Evolutionary conservation across 2,888 invertebrate genomes (phyloP).

Genomic region (Eucriotettix oculatus): DNA sequence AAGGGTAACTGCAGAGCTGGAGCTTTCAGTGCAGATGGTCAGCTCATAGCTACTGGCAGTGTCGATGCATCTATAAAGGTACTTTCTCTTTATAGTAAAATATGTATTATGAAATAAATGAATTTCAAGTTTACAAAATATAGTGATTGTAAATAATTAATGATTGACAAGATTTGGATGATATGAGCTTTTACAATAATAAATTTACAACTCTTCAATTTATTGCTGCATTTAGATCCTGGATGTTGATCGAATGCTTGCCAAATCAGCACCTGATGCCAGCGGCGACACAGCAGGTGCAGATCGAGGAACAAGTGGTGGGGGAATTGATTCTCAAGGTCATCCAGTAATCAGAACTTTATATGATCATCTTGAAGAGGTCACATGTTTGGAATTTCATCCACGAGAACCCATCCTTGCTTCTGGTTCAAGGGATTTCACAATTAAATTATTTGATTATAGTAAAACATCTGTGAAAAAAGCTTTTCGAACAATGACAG

Average conservation of each 20-base stretch:
- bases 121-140: neutral
- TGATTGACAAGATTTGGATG: no score
- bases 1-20: conserved; percentile 92
- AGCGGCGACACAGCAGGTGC: conserved; percentile 29
- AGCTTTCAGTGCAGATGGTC: conserved; percentile 88
- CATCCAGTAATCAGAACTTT: conserved; percentile 96
- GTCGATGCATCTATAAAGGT: conserved; percentile 96
- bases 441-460: conserved; percentile 92
- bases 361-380: conserved; percentile 95
- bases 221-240: conserved; percentile 44
- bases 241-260: conserved; percentile 97
- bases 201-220: no score
- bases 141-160: neutral
- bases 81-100: conserved; percentile 4
- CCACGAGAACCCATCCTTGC: conserved; percentile 87
- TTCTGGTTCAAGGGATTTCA: conserved; percentile 87
- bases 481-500: conserved; percentile 87
- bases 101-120: neutral
- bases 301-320: conserved; percentile 23
- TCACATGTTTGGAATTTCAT: conserved; percentile 92
- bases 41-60: conserved; percentile 92
- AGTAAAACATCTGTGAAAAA: conserved; percentile 97
- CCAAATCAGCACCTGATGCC: conserved; percentile 89
- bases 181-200: no score
- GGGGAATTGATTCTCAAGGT: conserved; percentile 73